These are phyloP conservation scores for Larimichthys crocea DNA, from an alignment of 2,113 vertebrate species.

Conservation along the genomic window DNA sequence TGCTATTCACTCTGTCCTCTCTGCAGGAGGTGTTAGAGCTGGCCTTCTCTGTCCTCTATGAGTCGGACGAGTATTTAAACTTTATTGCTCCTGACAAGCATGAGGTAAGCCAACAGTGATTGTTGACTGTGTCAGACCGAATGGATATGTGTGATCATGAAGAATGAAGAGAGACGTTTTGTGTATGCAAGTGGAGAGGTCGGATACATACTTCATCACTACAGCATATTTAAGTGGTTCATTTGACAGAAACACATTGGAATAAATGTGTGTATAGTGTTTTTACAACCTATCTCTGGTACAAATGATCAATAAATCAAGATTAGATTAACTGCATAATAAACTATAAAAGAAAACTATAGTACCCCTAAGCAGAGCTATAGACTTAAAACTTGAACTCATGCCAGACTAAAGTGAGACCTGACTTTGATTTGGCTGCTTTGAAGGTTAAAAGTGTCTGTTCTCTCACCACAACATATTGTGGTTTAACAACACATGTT, in stretches of 20 bases:
- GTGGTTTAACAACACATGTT: neutral
- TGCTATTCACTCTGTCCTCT: conserved; percentile 49
- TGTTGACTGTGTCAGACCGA: conserved; percentile 26
- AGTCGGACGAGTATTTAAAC: conserved; percentile 97
- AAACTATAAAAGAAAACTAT: neutral
- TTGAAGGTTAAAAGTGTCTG: neutral
- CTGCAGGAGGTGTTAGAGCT: conserved; percentile 96
- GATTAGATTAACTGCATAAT: neutral
- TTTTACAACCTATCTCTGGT: neutral
- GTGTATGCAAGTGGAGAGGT: neutral
- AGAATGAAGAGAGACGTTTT: neutral
- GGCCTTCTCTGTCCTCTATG: conserved; percentile 97
- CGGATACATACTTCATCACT: neutral
- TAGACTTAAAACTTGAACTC: neutral
- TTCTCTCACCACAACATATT: neutral
- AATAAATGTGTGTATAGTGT: neutral
- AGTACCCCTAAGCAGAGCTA: neutral
- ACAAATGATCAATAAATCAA: neutral
- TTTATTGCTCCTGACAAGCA: conserved; percentile 99
- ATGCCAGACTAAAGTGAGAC: neutral
- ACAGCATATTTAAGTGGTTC: neutral
- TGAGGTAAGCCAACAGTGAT: conserved; percentile 87
- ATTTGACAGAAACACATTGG: neutral
- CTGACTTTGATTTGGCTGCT: neutral
- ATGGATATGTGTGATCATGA: neutral